Percentiles rank a stretch among this genome's conserved stretches.
These are phyloP conservation scores for Diarsia dahlii DNA, from an alignment of 2,888 invertebrate genomes.

Conservation along the genomic window DNA sequence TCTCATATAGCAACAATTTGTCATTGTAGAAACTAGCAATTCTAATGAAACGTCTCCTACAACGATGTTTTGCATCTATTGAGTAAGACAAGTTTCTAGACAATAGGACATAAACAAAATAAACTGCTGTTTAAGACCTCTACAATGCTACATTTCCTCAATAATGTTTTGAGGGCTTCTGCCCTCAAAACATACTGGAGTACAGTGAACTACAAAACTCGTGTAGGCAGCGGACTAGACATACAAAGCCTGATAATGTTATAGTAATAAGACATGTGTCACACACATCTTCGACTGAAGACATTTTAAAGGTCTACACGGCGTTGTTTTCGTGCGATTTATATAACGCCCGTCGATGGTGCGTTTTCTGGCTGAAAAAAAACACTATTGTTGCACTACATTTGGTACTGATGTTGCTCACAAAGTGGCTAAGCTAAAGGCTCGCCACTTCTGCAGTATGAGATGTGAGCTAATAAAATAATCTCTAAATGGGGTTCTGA, in stretches of 20 bases:
- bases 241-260: background rate
- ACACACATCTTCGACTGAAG: background rate
- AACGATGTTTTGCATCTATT: conserved; percentile 22
- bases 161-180: conserved; percentile 22
- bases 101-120: conserved; percentile 44
- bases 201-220: conserved; percentile 29
- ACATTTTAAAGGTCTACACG: background rate
- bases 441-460: background rate
- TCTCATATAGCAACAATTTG: conserved; percentile 5
- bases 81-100: conserved; percentile 26
- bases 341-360: background rate
- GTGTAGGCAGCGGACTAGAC: background rate
- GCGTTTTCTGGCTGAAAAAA: background rate
- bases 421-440: background rate
- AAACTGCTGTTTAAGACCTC: conserved; percentile 6
- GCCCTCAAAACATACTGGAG: conserved; percentile 25
- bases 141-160: conserved; percentile 41
- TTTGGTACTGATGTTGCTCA: too few species aligned
- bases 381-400: background rate
- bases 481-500: background rate
- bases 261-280: background rate
- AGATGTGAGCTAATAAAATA: background rate
- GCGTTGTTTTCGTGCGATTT: background rate
- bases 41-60: conserved; percentile 6
- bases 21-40: conserved; percentile 5